phyloP scores from a whole-genome alignment of 2,888 invertebrate species.

The Achlya flavicornis region DNA sequence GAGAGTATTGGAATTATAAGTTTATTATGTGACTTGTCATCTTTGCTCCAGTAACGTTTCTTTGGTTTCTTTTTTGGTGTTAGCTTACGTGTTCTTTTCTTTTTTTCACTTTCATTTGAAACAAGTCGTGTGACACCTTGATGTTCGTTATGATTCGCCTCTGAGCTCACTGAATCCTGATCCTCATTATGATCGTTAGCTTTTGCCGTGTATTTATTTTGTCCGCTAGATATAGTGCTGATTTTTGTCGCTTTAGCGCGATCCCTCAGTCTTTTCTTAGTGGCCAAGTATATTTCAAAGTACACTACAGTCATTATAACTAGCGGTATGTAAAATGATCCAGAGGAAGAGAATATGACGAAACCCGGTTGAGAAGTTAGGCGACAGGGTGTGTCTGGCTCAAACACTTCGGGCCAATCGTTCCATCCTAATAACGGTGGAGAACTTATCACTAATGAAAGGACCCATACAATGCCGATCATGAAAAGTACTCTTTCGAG shows the following conservation, averaged over 20 bases:
- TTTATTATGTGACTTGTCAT: conserved; percentile 75
- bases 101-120: conserved; percentile 60
- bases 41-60: conserved; percentile 80
- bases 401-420: conserved; percentile 95
- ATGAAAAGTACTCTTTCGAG: conserved; percentile 92
- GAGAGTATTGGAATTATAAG: conserved; percentile 76
- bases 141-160: conserved; percentile 90
- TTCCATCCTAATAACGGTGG: conserved; percentile 97
- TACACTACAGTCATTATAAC: conserved; percentile 98
- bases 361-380: conserved; percentile 95
- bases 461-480: conserved; percentile 93
- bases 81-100: conserved; percentile 65
- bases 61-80: conserved; percentile 81
- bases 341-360: conserved; percentile 95
- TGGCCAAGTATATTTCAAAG: conserved; percentile 97
- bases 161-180: conserved; percentile 92
- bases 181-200: conserved; percentile 82
- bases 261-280: conserved; percentile 92
- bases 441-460: conserved; percentile 93
- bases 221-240: conserved; percentile 85
- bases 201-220: conserved; percentile 75
- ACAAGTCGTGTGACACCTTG: conserved; percentile 68
- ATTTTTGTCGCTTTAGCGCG: conserved; percentile 92
- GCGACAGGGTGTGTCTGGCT: conserved; percentile 90
- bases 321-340: conserved; percentile 97